Base-by-base conservation (phyloP, 2,888 invertebrate genomes). In the Endomychus coccineus region DNA sequence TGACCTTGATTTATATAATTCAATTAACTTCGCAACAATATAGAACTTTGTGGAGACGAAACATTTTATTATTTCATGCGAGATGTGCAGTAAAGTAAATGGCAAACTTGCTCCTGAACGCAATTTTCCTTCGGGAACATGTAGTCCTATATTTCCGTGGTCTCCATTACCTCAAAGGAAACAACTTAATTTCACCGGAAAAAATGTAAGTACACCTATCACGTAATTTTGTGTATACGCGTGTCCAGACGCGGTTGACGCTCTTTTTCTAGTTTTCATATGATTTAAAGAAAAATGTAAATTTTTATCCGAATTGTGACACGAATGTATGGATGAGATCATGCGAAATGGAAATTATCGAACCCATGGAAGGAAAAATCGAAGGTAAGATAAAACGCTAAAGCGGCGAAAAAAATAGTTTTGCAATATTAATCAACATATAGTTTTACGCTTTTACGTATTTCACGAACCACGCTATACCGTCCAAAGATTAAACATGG, bases 291-390 rank as follows among this genome's bases (percentile, higher is more conserved):
- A 30, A 17, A 16, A 30, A n/a, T 10, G 29, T 49, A 10, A 51
- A 59, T 39, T 60, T 64, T 19, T 74, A 70, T 54, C 73, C 76
- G 1, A 71, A 85, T 54, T 83, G 83, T 51, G 83, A 88, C 48
- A 68, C 75, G 1, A 74, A 72, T 16, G 77, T 90, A 17, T 90
- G 89, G 89, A 62, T 87, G 51, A 71, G 90, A 36, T 83, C 85
- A 2, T 90, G 89, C 48, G 78, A 79, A 42, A 61, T 79, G 39
- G 89, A 90, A 68, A 75, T 87, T 15, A 64, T 73, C 2, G 70
- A 77, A 42, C 88, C 89, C 0, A 63, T 88, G 6, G 58, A 69
- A 28, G 88, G 87, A 3, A 60, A 65, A 36, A 56, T 76, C 1
- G 72, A 69, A 58, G 86, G 85, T 64, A 45, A 44, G 29, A 34